These are phyloP conservation scores for Microplitis mediator DNA, from an alignment of 1,140 invertebrate genomes.

Conservation along the genomic window DNA sequence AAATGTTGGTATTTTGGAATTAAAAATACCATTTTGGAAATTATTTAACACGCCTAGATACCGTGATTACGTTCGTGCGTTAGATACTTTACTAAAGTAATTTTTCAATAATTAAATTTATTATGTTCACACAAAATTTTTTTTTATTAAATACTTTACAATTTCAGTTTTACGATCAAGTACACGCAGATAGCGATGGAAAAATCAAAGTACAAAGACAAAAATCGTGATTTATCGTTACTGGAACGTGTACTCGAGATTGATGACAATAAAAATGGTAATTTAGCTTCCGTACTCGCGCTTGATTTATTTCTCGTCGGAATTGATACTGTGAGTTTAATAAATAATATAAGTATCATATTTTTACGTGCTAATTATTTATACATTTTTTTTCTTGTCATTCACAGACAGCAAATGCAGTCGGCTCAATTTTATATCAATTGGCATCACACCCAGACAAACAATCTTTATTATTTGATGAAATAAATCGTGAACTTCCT, in stretches of 20 bases:
- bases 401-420: conserved; percentile 76
- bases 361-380: neutral
- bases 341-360: neutral
- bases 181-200: conserved; percentile 42
- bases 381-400: neutral
- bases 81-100: conserved; percentile 72
- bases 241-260: conserved; percentile 68
- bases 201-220: conserved; percentile 52
- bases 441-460: conserved; percentile 76
- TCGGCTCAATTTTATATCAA: conserved; percentile 81
- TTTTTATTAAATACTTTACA: neutral
- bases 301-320: conserved; percentile 86
- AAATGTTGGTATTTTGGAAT: conserved; percentile 77
- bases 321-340: conserved; percentile 77
- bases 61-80: conserved; percentile 73
- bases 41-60: conserved; percentile 77
- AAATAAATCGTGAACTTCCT: conserved; percentile 71
- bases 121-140: neutral
- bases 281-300: conserved; percentile 77
- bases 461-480: conserved; percentile 74
- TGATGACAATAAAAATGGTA: conserved; percentile 65
- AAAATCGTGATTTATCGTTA: conserved; percentile 64
- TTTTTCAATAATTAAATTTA: neutral
- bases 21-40: conserved; percentile 82
- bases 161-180: conserved; percentile 67